Conservation (phyloP, 2,888 invertebrate genomes). For the Altica lythri region DNA sequence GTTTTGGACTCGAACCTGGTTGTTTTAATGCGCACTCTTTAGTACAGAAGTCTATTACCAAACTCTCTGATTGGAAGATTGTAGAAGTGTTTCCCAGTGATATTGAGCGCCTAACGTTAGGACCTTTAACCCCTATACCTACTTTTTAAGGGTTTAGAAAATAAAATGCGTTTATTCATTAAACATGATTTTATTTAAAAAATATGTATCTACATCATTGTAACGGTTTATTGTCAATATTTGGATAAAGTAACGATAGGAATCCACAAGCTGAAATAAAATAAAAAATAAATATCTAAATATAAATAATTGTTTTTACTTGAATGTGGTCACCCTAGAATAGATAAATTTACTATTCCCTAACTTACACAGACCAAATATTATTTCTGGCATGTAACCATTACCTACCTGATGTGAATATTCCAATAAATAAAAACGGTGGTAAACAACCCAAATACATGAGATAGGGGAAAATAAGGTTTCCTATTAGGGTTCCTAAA, state of each 20-base stretch:
- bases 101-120: too few relatives aligned
- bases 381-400: background rate
- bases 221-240: constrained; percentile 13
- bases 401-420: constrained; percentile 63
- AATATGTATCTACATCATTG: too few relatives aligned
- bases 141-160: too few relatives aligned
- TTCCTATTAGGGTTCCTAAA: constrained; percentile 71
- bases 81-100: too few relatives aligned
- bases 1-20: too few relatives aligned
- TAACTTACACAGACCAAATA: background rate
- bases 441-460: constrained; percentile 71
- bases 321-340: background rate
- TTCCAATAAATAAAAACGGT: constrained; percentile 71
- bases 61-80: too few relatives aligned
- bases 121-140: too few relatives aligned
- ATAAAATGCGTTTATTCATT: too few relatives aligned
- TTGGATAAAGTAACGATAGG: constrained; percentile 4
- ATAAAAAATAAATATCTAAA: background rate
- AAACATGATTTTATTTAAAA: too few relatives aligned
- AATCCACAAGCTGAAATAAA: constrained; percentile 16
- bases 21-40: too few relatives aligned
- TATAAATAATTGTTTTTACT: background rate
- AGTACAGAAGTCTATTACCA: too few relatives aligned
- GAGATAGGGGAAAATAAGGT: constrained; percentile 71
- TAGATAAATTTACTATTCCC: background rate